A percentile compares a stretch with the other conserved stretches of the same genome.
Conservation (phyloP, 2,113 vertebrate genomes). For the Myotis lucifugus region DNA sequence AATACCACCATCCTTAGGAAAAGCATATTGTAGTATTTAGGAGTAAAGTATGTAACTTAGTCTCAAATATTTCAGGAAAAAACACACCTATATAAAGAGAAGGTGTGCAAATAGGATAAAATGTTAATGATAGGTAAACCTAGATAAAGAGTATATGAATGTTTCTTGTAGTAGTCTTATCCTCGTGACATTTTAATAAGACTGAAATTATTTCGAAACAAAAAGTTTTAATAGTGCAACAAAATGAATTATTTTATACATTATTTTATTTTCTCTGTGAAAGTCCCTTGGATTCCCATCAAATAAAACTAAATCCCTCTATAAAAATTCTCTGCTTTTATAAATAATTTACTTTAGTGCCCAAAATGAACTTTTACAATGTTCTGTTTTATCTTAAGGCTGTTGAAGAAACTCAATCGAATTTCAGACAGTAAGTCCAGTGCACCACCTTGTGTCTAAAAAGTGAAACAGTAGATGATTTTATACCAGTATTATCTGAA, state of each 20-base stretch:
- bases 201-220: conserved; percentile 60
- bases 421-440: not conserved
- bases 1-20: not conserved
- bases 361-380: conserved; percentile 14
- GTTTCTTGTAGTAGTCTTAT: not conserved
- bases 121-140: not conserved
- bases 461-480: not conserved
- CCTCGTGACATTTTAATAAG: conserved; percentile 27
- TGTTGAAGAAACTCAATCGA: not conserved
- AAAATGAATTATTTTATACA: conserved; percentile 47
- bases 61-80: conserved; percentile 39
- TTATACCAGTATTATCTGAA: not conserved
- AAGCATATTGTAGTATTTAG: not conserved
- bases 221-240: conserved; percentile 7
- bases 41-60: not conserved
- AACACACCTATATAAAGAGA: not conserved
- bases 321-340: conserved; percentile 51
- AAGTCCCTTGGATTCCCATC: not conserved
- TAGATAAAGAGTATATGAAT: not conserved
- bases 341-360: conserved; percentile 36
- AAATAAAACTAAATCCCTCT: not conserved
- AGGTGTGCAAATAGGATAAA: not conserved
- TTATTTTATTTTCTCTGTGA: conserved; percentile 24
- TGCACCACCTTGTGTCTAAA: conserved; percentile 80
- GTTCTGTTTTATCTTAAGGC: not conserved